These are phyloP conservation scores for Erythrocebus patas DNA, from an alignment of 2,113 vertebrate genomes.

Conservation along the genomic window DNA sequence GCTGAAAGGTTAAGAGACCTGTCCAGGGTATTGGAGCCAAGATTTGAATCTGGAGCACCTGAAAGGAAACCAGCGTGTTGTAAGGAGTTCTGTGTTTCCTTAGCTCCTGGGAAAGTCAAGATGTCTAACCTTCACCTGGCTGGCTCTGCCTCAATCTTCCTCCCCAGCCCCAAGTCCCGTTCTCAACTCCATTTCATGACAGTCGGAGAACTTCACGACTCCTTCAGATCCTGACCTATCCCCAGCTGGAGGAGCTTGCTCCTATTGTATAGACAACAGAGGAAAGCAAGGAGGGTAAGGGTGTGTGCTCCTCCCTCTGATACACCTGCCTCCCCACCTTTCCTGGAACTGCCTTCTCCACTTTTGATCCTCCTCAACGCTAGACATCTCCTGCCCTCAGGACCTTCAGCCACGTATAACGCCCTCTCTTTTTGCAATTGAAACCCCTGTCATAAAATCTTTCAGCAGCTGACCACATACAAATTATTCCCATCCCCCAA, in stretches of 20 bases:
- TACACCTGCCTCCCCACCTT: not conserved
- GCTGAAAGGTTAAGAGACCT: not conserved
- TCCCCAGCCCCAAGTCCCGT: rapidly evolving
- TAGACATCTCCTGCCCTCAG: rapidly evolving
- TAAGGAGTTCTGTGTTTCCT: not conserved
- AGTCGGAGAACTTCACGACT: too few species aligned
- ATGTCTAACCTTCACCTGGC: not conserved
- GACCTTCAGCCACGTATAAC: too few species aligned
- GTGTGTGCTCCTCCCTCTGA: too few species aligned
- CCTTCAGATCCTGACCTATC: not conserved
- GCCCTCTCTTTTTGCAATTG: not conserved
- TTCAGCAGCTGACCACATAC: too few species aligned
- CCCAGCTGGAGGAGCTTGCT: not conserved
- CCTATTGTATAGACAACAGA: not conserved
- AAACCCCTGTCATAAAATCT: not conserved
- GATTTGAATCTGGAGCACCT: not conserved
- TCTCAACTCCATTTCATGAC: not conserved
- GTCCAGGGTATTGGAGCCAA: not conserved
- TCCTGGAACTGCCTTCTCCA: not conserved
- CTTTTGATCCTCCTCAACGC: rapidly evolving
- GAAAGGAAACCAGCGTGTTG: not conserved
- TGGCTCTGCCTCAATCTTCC: not conserved
- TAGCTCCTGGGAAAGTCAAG: too few species aligned
- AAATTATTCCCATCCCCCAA: not conserved
- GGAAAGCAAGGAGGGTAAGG: rapidly evolving